Base-by-base conservation (phyloP, 2,797 vertebrate genomes). In the Danio tinwini region DNA sequence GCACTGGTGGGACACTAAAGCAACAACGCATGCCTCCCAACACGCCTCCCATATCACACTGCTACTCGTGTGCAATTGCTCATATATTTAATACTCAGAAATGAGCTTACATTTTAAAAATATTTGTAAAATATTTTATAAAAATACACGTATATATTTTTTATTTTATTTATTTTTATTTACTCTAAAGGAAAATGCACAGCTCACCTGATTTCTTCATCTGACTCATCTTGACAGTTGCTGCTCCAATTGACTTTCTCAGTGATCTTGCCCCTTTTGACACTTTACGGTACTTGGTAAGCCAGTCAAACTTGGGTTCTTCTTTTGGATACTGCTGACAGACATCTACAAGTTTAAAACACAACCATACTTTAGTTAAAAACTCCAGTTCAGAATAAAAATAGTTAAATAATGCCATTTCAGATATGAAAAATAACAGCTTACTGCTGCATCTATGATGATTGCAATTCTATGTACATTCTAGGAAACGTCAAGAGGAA, bases 231-330 rank as follows among this genome's bases (percentile, higher is more conserved):
- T 87, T 90, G 45, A 55, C 65, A 11, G 87, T 53, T 8, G 81
- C 85, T 39, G 82, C 52, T 73, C 81, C 67, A 4, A 84, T 62
- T 4, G 90, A 73, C 75, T 90, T 85, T 78, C 86, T 90, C 80
- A 87, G 70, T 2, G 81, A 75, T 74, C 76, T 84, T 40, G 72
- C 80, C 19, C 74, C 78, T 87, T 64, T 90, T 39, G 75, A 47
- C 40, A 64, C 11, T 78, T 85, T 90, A 16, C 87, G 85, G 85
- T 96, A 95, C 79, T 92, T 93, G 37, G 81, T 85, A 56, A 95
- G 89, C 96, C 96, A 96, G 53, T 88, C 88, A 74, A 96, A 96
- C 71, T 91, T 90, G 0, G 85, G 91, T 2, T 83, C 84, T 37
- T 81, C 55, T 5, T 88, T 29, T 17, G 91, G 85, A 50, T 90